Conservation (phyloP, 1,140 invertebrate genomes). For the Portunus trituberculatus region DNA sequence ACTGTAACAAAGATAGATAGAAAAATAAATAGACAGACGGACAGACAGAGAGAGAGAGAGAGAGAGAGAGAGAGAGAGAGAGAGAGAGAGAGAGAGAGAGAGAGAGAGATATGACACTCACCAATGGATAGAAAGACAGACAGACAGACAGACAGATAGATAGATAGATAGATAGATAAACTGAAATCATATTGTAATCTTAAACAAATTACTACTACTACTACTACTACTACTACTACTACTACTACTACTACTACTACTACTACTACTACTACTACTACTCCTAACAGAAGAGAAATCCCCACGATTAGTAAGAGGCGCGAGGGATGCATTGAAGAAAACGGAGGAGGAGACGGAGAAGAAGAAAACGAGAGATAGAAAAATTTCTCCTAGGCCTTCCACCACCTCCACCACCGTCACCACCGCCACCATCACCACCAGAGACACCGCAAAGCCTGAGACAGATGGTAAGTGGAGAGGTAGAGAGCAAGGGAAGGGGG, state of each 20-base stretch:
- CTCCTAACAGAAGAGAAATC: slow-evolving; percentile 39
- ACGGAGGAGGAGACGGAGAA: neutral
- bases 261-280: neutral
- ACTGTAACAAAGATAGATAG: neutral
- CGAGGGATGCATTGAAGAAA: slow-evolving; percentile 31
- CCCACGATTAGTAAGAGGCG: slow-evolving; percentile 16
- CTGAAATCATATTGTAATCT: neutral
- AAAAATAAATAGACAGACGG: too few species aligned
- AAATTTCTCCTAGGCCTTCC: neutral
- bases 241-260: slow-evolving; percentile 21
- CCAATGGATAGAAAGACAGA: too few species aligned
- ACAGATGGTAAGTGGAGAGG: neutral
- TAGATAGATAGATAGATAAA: too few species aligned
- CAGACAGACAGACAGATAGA: too few species aligned
- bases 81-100: too few species aligned
- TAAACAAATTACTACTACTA: neutral
- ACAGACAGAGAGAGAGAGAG: too few species aligned
- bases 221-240: slow-evolving; percentile 12
- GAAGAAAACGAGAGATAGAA: neutral
- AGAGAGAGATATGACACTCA: too few species aligned
- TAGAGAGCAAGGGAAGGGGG: too few species aligned
- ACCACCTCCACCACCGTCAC: neutral
- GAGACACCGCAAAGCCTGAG: neutral
- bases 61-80: too few species aligned
- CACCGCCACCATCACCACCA: neutral